A percentile compares a stretch with the other conserved stretches of the same genome.
Evolutionary conservation across 2,797 vertebrate species (phyloP).

Genomic region (Arremon aurantiirostris): DNA sequence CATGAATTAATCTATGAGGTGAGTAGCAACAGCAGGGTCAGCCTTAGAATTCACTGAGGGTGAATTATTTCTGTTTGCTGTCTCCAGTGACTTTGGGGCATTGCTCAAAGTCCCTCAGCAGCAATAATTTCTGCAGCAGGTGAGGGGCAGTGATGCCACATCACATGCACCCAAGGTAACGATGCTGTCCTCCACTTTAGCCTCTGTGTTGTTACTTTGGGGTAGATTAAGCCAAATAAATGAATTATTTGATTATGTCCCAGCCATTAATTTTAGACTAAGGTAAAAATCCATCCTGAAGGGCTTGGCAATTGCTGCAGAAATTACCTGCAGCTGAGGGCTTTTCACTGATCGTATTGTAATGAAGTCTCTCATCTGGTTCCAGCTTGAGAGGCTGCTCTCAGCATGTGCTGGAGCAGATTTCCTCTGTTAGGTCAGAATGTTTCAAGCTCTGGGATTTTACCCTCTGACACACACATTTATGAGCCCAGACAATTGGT

Average conservation of each 20-base stretch:
- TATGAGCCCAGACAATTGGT: neutral
- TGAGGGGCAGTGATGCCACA: fast-evolving
- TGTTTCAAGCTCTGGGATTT: neutral
- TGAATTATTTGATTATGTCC: too few relatives aligned
- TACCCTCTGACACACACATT: neutral
- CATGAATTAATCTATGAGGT: neutral
- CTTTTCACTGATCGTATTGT: neutral
- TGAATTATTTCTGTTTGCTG: neutral
- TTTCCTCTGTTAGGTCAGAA: neutral
- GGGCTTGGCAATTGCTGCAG: neutral
- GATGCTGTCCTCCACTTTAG: fast-evolving
- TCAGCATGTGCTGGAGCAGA: neutral
- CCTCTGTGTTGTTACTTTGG: fast-evolving
- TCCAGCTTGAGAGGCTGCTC: neutral
- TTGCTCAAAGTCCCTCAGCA: neutral
- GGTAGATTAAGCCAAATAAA: neutral
- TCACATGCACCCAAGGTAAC: fast-evolving
- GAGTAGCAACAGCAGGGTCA: neutral
- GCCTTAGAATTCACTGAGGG: too few relatives aligned
- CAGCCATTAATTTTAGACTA: neutral
- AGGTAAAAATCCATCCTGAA: neutral
- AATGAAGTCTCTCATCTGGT: neutral
- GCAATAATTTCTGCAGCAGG: neutral
- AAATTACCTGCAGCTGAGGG: neutral
- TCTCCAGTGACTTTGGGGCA: fast-evolving